A percentile compares a stretch with the other conserved stretches of the same genome.
Conservation (phyloP, 2,888 invertebrate genomes). For the Brachynemurus nebulosus region DNA sequence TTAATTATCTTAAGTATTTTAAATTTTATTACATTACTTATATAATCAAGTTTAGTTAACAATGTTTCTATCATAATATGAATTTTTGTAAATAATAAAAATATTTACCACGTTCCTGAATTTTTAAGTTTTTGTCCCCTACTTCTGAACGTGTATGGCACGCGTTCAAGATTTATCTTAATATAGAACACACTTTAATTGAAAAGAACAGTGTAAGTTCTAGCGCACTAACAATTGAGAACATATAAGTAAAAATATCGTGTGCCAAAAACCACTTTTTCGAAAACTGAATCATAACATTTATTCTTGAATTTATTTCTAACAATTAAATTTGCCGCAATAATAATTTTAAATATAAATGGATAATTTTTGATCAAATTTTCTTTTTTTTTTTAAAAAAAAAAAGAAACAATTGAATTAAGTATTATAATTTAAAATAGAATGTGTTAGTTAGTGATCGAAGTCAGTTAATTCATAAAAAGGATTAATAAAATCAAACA, state of each 20-base stretch:
- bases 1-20: too few relatives aligned
- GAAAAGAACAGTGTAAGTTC: background rate
- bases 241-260: background rate
- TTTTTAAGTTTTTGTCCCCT: background rate
- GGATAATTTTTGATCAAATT: background rate
- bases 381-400: background rate
- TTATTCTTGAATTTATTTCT: background rate
- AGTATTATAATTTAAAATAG: background rate
- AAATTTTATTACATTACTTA: too few relatives aligned
- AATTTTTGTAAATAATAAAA: too few relatives aligned
- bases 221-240: background rate
- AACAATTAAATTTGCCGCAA: background rate
- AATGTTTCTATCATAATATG: too few relatives aligned
- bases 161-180: conserved; percentile 7
- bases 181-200: conserved; percentile 3
- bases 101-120: conserved; percentile 1
- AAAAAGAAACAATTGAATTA: background rate
- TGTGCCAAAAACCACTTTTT: conserved; percentile 2
- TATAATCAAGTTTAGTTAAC: too few relatives aligned
- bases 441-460: background rate
- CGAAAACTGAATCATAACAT: background rate
- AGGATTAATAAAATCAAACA: background rate
- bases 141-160: conserved; percentile 5
- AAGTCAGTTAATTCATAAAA: background rate
- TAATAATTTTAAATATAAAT: background rate